Percentiles rank a stretch among this genome's conserved stretches.
phyloP scores from a whole-genome alignment of 1,140 invertebrate species.

The Campoletis sonorensis region DNA sequence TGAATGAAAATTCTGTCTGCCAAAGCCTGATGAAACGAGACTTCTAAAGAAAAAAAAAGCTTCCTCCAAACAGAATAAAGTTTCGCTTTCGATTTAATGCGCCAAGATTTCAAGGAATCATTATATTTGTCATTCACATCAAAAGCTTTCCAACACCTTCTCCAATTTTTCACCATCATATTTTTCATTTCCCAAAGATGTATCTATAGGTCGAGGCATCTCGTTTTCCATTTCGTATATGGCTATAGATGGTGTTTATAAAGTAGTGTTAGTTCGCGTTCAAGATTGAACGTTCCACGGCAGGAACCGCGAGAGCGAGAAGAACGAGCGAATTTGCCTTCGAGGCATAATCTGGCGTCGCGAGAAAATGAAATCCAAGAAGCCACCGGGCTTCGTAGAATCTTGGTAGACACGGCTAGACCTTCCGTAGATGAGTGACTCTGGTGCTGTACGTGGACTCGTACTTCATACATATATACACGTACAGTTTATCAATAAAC shows the following conservation, averaged over 20 bases:
- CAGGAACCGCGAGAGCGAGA: neutral
- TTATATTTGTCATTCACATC: neutral
- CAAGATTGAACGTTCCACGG: neutral
- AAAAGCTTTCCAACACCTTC: neutral
- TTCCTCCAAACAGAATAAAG: neutral
- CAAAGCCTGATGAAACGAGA: neutral
- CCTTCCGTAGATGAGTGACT: neutral
- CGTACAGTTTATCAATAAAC: too few relatives aligned
- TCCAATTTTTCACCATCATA: neutral
- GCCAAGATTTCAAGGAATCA: neutral
- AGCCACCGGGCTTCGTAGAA: conserved; percentile 9
- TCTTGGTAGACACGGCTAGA: neutral
- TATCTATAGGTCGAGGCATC: neutral
- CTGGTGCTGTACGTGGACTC: neutral
- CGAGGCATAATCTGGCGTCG: neutral
- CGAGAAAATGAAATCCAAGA: conserved; percentile 11
- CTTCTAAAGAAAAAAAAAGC: neutral
- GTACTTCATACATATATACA: too few relatives aligned
- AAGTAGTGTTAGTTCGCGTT: neutral
- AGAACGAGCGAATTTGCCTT: neutral
- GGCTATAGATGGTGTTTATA: neutral
- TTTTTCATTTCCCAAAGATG: neutral
- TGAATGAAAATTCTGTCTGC: neutral
- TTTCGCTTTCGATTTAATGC: neutral
- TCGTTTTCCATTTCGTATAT: conserved; percentile 4